Evolutionary conservation across 1,140 invertebrate genomes (phyloP).

Genomic region (Drusus annulatus): DNA sequence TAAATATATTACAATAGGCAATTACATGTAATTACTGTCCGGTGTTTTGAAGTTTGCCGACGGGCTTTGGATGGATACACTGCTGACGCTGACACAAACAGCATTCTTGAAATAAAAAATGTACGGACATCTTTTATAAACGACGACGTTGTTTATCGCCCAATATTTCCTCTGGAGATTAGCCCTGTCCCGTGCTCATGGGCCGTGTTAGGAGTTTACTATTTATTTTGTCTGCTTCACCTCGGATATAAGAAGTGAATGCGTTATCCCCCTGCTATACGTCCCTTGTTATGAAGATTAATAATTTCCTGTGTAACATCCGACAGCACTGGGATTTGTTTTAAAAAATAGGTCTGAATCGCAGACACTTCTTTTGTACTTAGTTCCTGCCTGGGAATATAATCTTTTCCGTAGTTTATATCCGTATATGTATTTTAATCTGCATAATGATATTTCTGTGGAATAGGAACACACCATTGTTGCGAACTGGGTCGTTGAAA

Average conservation of each 20-base stretch:
- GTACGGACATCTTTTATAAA: not conserved
- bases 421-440: too few species aligned
- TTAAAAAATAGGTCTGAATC: not conserved
- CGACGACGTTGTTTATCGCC: too few species aligned
- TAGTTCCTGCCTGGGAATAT: not conserved
- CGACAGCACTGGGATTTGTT: not conserved
- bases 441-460: too few species aligned
- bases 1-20: too few species aligned
- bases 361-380: not conserved
- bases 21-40: too few species aligned
- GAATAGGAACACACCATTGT: too few species aligned
- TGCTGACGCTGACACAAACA: too few species aligned
- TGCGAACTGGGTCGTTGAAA: too few species aligned
- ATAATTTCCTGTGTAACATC: constrained; percentile 24
- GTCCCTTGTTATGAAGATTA: constrained; percentile 15
- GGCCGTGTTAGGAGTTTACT: not conserved
- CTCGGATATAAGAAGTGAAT: constrained; percentile 11
- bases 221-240: not conserved
- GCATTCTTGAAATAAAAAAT: not conserved
- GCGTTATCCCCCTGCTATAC: not conserved
- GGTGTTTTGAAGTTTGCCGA: too few species aligned
- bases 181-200: not conserved
- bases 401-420: not conserved
- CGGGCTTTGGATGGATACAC: too few species aligned
- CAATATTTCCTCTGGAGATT: not conserved